Conservation (phyloP, 37 sponge, comb jelly and placozoan species). For the Chondrosia reniformis region DNA sequence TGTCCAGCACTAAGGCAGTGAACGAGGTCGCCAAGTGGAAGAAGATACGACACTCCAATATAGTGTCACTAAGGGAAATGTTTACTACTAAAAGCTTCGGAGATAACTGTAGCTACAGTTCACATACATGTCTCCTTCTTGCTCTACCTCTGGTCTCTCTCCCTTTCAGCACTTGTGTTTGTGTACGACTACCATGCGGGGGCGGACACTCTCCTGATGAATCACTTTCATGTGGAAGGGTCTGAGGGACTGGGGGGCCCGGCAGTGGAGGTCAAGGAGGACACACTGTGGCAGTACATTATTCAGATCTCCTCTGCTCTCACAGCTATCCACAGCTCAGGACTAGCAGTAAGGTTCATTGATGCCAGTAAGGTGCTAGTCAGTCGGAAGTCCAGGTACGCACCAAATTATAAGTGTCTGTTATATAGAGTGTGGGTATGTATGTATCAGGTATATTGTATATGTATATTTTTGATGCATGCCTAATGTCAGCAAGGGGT, state of each 20-base stretch:
- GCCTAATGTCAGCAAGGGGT: neutral
- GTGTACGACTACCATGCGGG: slow-evolving; percentile 83
- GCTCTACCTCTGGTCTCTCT: neutral
- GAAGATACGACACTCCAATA: slow-evolving; percentile 53
- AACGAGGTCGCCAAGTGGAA: slow-evolving; percentile 68
- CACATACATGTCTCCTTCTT: neutral
- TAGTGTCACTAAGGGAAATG: slow-evolving; percentile 71
- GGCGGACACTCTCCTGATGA: slow-evolving; percentile 56
- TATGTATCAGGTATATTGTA: neutral
- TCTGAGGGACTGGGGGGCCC: neutral
- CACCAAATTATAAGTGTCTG: too few species aligned
- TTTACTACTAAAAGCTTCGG: slow-evolving; percentile 89
- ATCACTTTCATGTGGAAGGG: slow-evolving; percentile 21
- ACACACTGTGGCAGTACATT: slow-evolving; percentile 74
- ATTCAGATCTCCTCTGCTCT: slow-evolving; percentile 77
- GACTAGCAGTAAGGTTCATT: slow-evolving; percentile 64
- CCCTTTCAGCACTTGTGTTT: slow-evolving; percentile 50
- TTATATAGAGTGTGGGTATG: neutral
- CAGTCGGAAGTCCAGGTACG: slow-evolving; percentile 41
- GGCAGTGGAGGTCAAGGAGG: slow-evolving; percentile 41
- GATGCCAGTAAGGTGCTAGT: slow-evolving; percentile 70
- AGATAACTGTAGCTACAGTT: slow-evolving; percentile 61
- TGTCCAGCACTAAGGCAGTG: slow-evolving; percentile 53
- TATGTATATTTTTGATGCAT: neutral
- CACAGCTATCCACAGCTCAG: slow-evolving; percentile 46